These are phyloP conservation scores for Trimorus sp. DNA, from an alignment of 2,888 invertebrate genomes.

Conservation along the genomic window DNA sequence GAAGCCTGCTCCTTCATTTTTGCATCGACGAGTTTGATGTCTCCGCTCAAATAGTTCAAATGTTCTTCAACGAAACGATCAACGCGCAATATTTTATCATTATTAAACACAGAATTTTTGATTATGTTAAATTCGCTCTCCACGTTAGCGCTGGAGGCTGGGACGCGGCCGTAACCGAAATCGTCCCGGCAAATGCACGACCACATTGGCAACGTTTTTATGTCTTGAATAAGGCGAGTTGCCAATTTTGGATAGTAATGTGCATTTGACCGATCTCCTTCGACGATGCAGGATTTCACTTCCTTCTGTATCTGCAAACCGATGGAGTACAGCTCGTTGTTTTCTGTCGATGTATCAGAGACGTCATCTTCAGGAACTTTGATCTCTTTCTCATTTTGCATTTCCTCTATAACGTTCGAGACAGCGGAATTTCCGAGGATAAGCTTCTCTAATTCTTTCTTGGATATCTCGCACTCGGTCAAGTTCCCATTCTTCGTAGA, in stretches of 20 bases:
- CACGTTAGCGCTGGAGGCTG: constrained; percentile 9
- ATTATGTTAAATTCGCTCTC: constrained; percentile 5
- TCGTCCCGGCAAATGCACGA: background rate
- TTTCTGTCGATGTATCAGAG: too few species aligned
- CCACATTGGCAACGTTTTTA: constrained; percentile 3
- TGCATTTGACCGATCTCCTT: background rate
- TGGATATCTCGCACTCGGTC: too few species aligned
- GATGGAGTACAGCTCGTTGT: too few species aligned
- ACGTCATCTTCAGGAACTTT: too few species aligned
- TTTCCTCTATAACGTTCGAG: too few species aligned
- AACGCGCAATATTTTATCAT: background rate
- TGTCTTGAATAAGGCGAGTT: too few species aligned
- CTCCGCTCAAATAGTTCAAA: background rate
- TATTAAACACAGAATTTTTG: constrained; percentile 7
- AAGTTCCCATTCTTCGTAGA: too few species aligned
- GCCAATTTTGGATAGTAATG: constrained; percentile 1
- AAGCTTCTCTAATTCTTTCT: too few species aligned
- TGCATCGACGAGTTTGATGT: too few species aligned
- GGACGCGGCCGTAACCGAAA: background rate
- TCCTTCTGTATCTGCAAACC: background rate
- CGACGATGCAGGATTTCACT: background rate
- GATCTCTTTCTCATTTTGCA: too few species aligned
- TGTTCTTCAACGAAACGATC: constrained; percentile 4
- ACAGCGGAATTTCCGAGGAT: too few species aligned
- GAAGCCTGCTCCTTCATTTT: too few species aligned